Evolutionary conservation across 2,113 vertebrate species (phyloP), one percentile per base, ranked within the genome.

Genomic region (Chaetura pelagica): DNA sequence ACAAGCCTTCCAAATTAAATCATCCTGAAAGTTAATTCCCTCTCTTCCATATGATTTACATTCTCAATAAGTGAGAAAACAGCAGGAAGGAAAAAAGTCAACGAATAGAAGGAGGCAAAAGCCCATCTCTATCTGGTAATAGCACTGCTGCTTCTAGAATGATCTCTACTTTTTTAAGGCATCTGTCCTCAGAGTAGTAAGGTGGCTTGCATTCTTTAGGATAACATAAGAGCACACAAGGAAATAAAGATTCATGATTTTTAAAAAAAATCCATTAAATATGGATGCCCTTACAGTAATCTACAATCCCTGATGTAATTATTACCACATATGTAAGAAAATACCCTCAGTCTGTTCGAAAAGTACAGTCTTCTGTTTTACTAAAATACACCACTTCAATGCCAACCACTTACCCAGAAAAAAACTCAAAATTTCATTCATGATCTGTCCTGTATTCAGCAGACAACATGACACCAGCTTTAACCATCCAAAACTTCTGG

Each of bases 1-100:
- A 20, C 51, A 92, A 86, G 23, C 63, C 52, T 80, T 87, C 52
- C 46, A 83, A 73, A 83, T 69, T 59, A 89, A 94, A 42, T 80
- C 30, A 90, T 46, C 52, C 49, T 26, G 30, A 57, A 93, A 88
- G 52, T 77, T 91, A 93, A 86, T 81, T 80, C 86, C 34, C 34
- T 78, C 57, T 78, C 61, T 89, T 91, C 52, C 21, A 38, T 64
- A 88, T 14, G 3, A 91, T 42, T 88, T 73, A 86, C 90, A 71
- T 85, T 90, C 38, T 86, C 88, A 88, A 87, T 85, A 94, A 94
- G 71, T 80, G 29, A 90, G 61, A 84, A 95, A 94, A 83, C 3
- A 90, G 38, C 34, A 71, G 30, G 64, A 88, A 90, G 12, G 6
- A 49, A 79, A 80, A 85, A 74, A 77, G 21, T 4, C 57, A 66